Conservation (phyloP, 2,113 vertebrate genomes). For the Crypturellus undulatus region DNA sequence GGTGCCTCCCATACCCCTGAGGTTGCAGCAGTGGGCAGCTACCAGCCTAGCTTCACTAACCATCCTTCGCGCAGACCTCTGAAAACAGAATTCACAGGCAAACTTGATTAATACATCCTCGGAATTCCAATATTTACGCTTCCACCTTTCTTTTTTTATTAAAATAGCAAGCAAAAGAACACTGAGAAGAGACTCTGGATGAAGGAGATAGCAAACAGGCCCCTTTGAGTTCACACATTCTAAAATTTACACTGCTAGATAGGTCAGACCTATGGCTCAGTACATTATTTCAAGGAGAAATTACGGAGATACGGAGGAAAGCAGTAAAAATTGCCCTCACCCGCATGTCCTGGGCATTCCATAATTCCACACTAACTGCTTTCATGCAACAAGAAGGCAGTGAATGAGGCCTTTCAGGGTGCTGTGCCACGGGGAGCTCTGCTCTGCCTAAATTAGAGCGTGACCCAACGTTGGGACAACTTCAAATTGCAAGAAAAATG, state of each 20-base stretch:
- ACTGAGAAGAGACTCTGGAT: neutral
- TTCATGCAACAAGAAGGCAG: neutral
- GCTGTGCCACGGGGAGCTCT: neutral
- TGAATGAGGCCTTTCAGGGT: neutral
- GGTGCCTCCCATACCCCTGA: fast-evolving
- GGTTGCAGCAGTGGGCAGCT: neutral
- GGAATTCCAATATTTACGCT: neutral
- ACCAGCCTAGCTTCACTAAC: neutral
- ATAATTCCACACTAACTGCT: neutral
- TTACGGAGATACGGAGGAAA: neutral
- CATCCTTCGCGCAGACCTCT: neutral
- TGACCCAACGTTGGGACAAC: neutral
- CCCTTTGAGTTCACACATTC: neutral
- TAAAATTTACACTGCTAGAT: neutral
- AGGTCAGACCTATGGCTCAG: neutral
- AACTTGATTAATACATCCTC: neutral
- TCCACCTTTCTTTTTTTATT: neutral
- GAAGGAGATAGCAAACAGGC: neutral
- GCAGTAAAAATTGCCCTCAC: neutral
- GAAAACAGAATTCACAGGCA: neutral
- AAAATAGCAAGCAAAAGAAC: no score
- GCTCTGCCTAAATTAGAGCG: neutral
- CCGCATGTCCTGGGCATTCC: neutral
- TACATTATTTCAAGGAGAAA: neutral
- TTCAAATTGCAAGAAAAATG: neutral